Base-by-base conservation (phyloP, 2,797 vertebrate species). In the Myripristis jacobus region DNA sequence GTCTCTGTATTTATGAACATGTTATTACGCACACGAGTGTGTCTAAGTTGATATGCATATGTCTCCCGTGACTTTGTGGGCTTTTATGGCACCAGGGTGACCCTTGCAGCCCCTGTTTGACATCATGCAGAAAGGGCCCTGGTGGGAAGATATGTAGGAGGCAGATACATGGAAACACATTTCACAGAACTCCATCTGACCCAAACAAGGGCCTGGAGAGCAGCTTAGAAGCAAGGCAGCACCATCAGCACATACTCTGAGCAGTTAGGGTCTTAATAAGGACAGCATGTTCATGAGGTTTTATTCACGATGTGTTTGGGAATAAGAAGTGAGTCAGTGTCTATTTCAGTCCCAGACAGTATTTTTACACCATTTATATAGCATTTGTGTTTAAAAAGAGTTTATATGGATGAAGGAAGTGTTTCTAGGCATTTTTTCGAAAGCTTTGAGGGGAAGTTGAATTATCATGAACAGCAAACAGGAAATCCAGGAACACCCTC, bases 131-230 rank as follows among this genome's bases (percentile, higher is more conserved):
- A 79, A 81, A 52, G 46, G 70, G 66, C 50, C 54, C 71, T 70
- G 51, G 69, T 80, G 82, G 85, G 80, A 74, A 47, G 73, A 81
- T 62, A 41, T 41, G 65, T 68, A 80, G 73, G 82, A 77, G 71
- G 73, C 36, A 70, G 70, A 79, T 41, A 64, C 62, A 81, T 31
- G 34, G 78, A 75, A 79, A 84, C 46, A 54, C 24, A 79, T 82
- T 81, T 56, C 50, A 72, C 22, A 69, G 75, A 68, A 56, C 61
- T 79, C 58, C 68, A 59, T 74, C 69, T 60, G 82, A 82, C 43
- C 60, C 34, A 76, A 77, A 83, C 60, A 65, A 79, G 53, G 21
- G 71, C 64, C 81, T 55, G 63, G 70, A 80, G 66, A 82, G 62
- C 69, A 75, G 61, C 71, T 73, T 16, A 38, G 65, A 68, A 65